A percentile compares a stretch with the other conserved stretches of the same genome.
phyloP scores from a whole-genome alignment of 1,140 invertebrate species.

The Brachionus koreanus region DNA sequence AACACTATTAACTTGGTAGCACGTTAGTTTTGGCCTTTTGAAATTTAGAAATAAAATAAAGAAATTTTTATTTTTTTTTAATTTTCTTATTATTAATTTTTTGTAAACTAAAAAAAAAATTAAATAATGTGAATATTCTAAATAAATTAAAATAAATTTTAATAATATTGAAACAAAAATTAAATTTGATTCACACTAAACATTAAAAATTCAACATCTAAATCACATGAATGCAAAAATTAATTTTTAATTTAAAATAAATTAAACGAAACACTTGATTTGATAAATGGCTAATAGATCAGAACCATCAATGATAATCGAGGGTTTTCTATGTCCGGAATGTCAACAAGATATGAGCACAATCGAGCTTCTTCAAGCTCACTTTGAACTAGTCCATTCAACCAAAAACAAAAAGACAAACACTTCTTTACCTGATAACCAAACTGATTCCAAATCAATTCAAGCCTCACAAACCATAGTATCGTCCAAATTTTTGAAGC shows the following conservation, averaged over 20 bases:
- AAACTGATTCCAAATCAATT: neutral
- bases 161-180: neutral
- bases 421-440: neutral
- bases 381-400: conserved; percentile 77
- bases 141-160: conserved; percentile 8
- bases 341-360: conserved; percentile 82
- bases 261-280: neutral
- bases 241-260: neutral
- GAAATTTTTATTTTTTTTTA: too few species aligned
- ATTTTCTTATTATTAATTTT: too few species aligned
- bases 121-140: neutral
- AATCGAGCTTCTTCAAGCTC: conserved; percentile 72
- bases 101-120: too few species aligned
- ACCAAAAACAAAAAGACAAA: conserved; percentile 60
- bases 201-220: neutral
- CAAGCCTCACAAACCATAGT: neutral
- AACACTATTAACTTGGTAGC: too few species aligned
- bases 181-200: neutral
- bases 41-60: too few species aligned
- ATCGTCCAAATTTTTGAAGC: conserved; percentile 10
- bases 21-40: too few species aligned
- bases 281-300: neutral
- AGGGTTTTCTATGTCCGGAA: conserved; percentile 88
- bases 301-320: conserved; percentile 63
- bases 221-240: neutral